A percentile compares a stretch with the other conserved stretches of the same genome.
Conservation (phyloP, 2,888 invertebrate genomes). For the Scaptomyza cyrtandrae region DNA sequence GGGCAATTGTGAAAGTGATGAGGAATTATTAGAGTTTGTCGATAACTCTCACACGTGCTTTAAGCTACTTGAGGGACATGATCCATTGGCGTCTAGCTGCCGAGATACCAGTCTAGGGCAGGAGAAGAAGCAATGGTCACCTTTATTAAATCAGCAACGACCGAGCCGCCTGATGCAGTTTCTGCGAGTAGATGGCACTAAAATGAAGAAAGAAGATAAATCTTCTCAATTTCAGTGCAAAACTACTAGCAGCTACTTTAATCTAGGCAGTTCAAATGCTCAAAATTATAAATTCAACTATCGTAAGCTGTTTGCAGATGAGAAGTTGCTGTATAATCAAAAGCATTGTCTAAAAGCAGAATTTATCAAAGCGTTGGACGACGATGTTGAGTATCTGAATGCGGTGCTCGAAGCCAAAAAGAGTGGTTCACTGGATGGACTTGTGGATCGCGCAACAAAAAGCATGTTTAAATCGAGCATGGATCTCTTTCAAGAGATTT, state of each 20-base stretch:
- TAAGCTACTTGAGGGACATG: background rate
- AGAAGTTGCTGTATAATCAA: conserved; percentile 8
- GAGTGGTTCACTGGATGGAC: conserved; percentile 15
- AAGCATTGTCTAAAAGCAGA: conserved; percentile 32
- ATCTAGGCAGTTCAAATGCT: background rate
- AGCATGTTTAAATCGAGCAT: conserved; percentile 43
- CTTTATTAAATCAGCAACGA: background rate
- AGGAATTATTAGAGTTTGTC: background rate
- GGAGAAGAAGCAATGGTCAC: background rate
- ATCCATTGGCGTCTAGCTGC: conserved; percentile 1
- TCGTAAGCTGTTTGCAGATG: conserved; percentile 36
- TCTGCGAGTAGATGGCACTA: conserved; percentile 8
- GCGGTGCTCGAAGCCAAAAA: conserved; percentile 25
- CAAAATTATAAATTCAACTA: conserved; percentile 48
- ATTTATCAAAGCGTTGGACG: conserved; percentile 53
- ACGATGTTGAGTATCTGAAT: conserved; percentile 49
- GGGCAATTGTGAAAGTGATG: background rate
- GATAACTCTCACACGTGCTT: background rate
- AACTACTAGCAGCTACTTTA: conserved; percentile 25
- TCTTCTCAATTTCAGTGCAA: conserved; percentile 11
- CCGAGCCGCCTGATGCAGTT: conserved; percentile 13
- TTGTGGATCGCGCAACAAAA: conserved; percentile 48
- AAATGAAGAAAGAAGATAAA: background rate
- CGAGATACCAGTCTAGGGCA: background rate
- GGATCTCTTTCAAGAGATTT: conserved; percentile 31